A percentile compares a stretch with the other conserved stretches of the same genome.
Evolutionary conservation across 1,140 invertebrate genomes (phyloP).

Genomic region (Druon quercuslanigerum): DNA sequence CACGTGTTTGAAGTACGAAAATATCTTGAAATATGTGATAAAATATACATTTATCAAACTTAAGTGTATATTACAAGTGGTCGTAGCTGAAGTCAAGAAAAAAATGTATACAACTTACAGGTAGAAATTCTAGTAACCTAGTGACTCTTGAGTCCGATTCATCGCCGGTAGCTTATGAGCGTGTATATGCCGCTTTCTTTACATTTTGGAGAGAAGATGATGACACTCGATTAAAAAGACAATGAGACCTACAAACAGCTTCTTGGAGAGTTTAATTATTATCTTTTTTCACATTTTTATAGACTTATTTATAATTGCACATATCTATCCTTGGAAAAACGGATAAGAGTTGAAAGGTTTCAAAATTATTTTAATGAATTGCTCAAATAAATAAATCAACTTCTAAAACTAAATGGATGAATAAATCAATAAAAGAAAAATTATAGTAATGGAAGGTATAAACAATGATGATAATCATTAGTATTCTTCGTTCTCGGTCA

Average conservation of each 20-base stretch:
- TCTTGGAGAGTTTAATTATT: not conserved
- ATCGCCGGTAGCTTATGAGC: constrained; percentile 6
- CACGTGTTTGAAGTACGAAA: not conserved
- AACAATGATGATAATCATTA: not conserved
- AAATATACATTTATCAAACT: not conserved
- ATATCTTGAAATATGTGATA: not conserved
- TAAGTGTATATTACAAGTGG: not conserved
- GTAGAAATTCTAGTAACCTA: constrained; percentile 55
- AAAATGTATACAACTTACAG: constrained; percentile 12
- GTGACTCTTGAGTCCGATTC: constrained; percentile 45
- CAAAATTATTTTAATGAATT: too few relatives aligned
- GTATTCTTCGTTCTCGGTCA: not conserved
- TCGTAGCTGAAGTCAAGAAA: not conserved
- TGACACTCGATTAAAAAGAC: constrained; percentile 5
- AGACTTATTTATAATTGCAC: too few relatives aligned
- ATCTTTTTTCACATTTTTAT: not conserved
- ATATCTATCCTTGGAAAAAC: not conserved
- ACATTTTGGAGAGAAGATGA: constrained; percentile 1
- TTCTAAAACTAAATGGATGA: too few relatives aligned
- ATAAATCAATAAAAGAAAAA: not conserved
- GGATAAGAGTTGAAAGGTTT: not conserved
- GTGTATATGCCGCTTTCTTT: constrained; percentile 6
- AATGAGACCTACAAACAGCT: not conserved
- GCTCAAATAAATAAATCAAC: too few relatives aligned
- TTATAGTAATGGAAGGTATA: not conserved